Conservation (phyloP, 1,140 invertebrate genomes). For the Camponotus vicinus region DNA sequence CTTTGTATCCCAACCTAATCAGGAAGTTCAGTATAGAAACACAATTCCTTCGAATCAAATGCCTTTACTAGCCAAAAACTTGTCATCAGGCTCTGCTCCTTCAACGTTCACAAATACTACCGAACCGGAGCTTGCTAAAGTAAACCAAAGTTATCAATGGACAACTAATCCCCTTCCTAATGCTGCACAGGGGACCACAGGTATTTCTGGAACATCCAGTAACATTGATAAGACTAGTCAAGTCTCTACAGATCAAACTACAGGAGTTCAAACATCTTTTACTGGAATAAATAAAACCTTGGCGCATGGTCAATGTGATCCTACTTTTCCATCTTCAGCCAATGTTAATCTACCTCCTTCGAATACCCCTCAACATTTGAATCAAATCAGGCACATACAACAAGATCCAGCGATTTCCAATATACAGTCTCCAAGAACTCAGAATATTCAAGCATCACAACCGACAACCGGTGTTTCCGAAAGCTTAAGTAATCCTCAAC, state of each 20-base stretch:
- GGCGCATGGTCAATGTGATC: slow-evolving; percentile 7
- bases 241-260: slow-evolving; percentile 38
- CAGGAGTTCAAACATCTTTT: slow-evolving; percentile 7
- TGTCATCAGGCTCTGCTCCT: background rate
- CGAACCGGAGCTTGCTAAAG: slow-evolving; percentile 21
- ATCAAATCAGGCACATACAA: slow-evolving; percentile 31
- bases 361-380: slow-evolving; percentile 26
- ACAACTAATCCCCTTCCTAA: slow-evolving; percentile 16
- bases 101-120: slow-evolving; percentile 11
- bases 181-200: slow-evolving; percentile 49
- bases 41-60: slow-evolving; percentile 29
- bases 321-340: slow-evolving; percentile 42
- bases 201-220: slow-evolving; percentile 31
- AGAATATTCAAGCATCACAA: slow-evolving; percentile 18
- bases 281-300: slow-evolving; percentile 20
- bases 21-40: slow-evolving; percentile 34
- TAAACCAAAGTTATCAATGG: slow-evolving; percentile 49
- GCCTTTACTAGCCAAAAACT: slow-evolving; percentile 3
- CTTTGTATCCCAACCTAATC: slow-evolving; percentile 30
- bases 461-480: slow-evolving; percentile 12
- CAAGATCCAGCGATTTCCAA: slow-evolving; percentile 17
- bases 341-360: slow-evolving; percentile 47
- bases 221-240: slow-evolving; percentile 43
- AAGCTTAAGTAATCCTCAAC: slow-evolving; percentile 26
- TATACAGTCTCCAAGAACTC: background rate